phyloP scores from a whole-genome alignment of 2,888 invertebrate genomes.

The Pyrrhosoma nymphula region DNA sequence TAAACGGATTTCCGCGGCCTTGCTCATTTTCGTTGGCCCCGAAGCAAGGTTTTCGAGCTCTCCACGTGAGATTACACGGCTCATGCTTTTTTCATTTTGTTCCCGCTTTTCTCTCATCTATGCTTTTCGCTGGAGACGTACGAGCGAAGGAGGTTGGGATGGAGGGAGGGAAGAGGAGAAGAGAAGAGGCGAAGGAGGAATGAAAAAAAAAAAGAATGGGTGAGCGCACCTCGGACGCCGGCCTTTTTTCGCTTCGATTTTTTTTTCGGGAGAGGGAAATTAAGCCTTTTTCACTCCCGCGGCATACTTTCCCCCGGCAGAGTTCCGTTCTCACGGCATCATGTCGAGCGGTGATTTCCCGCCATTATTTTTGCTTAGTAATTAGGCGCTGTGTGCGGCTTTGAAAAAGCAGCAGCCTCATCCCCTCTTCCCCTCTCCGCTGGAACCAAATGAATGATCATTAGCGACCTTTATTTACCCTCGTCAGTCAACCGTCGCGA shows the following conservation, averaged over 20 bases:
- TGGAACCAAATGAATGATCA: not conserved
- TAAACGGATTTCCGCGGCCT: no score
- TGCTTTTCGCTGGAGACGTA: no score
- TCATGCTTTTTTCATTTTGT: no score
- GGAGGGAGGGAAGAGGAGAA: no score
- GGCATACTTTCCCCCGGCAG: not conserved
- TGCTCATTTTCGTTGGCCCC: no score
- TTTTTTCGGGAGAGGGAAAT: not conserved
- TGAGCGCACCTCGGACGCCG: no score
- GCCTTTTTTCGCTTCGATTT: not conserved
- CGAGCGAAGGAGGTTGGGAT: no score
- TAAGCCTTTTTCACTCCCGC: not conserved
- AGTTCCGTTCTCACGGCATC: slow-evolving; percentile 23
- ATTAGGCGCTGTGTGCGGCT: not conserved
- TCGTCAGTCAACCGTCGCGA: not conserved
- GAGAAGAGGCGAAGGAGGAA: no score
- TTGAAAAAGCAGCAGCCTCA: not conserved
- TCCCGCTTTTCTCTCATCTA: no score
- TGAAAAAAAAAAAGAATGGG: no score
- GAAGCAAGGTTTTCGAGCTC: no score
- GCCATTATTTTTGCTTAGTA: not conserved
- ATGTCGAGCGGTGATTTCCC: not conserved
- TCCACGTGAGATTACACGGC: no score
- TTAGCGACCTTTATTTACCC: not conserved
- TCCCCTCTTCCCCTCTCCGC: not conserved